Base-by-base conservation (phyloP, 2,797 vertebrate genomes). In the Pelobates cultripes region DNA sequence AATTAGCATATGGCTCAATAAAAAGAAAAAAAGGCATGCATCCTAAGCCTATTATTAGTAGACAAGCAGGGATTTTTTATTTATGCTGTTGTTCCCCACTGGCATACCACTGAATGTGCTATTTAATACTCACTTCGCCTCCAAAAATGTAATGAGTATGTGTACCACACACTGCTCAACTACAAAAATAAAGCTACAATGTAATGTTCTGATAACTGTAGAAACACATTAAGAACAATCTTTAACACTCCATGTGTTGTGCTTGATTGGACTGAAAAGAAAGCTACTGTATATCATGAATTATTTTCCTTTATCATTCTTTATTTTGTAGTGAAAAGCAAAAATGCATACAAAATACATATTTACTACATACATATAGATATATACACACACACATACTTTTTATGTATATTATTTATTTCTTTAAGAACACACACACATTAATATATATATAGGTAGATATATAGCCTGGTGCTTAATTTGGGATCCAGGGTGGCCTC, bases 1-100 rank as follows among this genome's bases (percentile, higher is more conserved):
- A 88, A 95, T 94, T 89, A 91, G 83, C 2, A 43, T 88, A 90
- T 89, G 90, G 89, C 89, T 90, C 85, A 86, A 84, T 79, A 87
- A 90, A 85, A 86, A 78, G 81, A 85, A 47, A 87, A n/a, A 61
- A 51, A 70, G 43, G 80, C 41, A 55, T 71, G 72, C 3, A 40
- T 40, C 6, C 71, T 85, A 88, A 86, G 13, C 13, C 84, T 79
- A 85, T 66, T n/a, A n/a, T 66, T 42, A 85, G 85, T 7, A 84
- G 75, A 76, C 63, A 85, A 87, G 71, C 61, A 90, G 78, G 45
- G 77, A 13, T 61, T 70, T 85, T 2, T 86, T 86, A 86, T 82
- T 60, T 88, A 90, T 85, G 88, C 84, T 85, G 86, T 86, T 86
- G 55, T 40, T 78, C 8, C 75, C 69, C 61, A 51, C 78, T 86